Percentiles rank a stretch among this genome's conserved stretches.
Evolutionary conservation across 2,888 invertebrate species (phyloP).

Genomic region (Bhutanitis thaidina): DNA sequence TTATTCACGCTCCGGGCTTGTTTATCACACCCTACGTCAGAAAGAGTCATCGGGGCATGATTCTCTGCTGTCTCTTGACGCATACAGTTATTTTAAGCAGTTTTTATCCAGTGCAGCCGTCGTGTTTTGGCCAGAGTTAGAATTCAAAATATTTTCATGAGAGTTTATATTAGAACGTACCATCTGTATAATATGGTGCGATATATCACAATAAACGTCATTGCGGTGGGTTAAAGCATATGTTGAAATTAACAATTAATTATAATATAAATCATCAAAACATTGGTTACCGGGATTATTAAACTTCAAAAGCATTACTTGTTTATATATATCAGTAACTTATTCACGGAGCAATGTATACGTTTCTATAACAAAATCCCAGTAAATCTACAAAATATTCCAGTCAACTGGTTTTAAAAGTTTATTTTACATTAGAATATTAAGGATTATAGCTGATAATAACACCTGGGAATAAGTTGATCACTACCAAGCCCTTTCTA

Average conservation of each 20-base stretch:
- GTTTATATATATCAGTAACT: too few relatives aligned
- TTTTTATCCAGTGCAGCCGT: slow-evolving; percentile 32
- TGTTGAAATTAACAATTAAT: slow-evolving; percentile 5
- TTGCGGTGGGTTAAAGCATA: neutral
- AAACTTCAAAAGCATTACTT: too few relatives aligned
- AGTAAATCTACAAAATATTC: too few relatives aligned
- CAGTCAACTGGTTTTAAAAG: too few relatives aligned
- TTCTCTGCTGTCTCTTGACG: slow-evolving; percentile 53
- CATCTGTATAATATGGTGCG: neutral
- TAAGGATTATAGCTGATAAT: too few relatives aligned
- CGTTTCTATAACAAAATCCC: too few relatives aligned
- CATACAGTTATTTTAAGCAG: slow-evolving; percentile 58
- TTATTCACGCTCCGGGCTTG: slow-evolving; percentile 54
- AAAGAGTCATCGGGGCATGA: slow-evolving; percentile 55
- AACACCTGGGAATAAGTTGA: too few relatives aligned
- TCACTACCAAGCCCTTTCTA: too few relatives aligned
- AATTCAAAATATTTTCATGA: slow-evolving; percentile 22
- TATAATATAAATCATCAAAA: neutral
- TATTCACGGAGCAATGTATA: too few relatives aligned
- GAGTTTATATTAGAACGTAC: neutral
- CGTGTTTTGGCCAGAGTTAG: slow-evolving; percentile 35
- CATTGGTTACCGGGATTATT: too few relatives aligned
- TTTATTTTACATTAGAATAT: too few relatives aligned
- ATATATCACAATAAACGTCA: slow-evolving; percentile 13
- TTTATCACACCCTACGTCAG: slow-evolving; percentile 54